Base-by-base conservation (phyloP, 2,797 vertebrate genomes). In the Sebastes reedi region DNA sequence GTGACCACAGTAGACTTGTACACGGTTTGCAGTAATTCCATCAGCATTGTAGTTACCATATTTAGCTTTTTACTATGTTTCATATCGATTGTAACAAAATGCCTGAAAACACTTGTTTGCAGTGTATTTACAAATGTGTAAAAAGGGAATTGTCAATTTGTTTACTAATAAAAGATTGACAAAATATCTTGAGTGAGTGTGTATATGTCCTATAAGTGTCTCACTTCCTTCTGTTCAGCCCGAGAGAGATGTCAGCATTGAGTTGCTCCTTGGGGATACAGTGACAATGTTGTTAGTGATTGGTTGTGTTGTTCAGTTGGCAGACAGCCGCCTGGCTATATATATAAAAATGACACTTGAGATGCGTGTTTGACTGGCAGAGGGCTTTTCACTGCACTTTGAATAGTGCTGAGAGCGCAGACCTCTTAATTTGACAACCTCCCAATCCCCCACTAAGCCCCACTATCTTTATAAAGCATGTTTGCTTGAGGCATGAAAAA, bases 141-240 rank as follows among this genome's bases (percentile, higher is more conserved):
- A 94, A 91, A 95, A 94, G 94, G 95, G 93, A 95, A 89, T 83
- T 93, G 82, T 93, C 85, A 82, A 82, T 91, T 90, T 91, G 83
- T 95, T 95, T 95, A 91, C 87, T 92, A 95, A 94, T 95, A 94
- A 95, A 95, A 90, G 54, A 89, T 70, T 89, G 79, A 82, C 85
- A 85, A 85, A 75, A 66, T 9, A 18, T 59, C 0, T 59, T 29
- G 6, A 52, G 61, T 77, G 22, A 50, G 20, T 71, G 22, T 60
- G 62, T 25, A 22, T 25, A 16, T 22, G 52, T 39, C 22, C 32
- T 11, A 3, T 1, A 39, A 62, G 64, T 34, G 50, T 60, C 16
- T 71, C 5, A 13, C 8, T 46, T n/a, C 8, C 25, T 32, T 11
- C 54, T 61, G n/a, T 73, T 50, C 11, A 11, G 6, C 16, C 55